Evolutionary conservation across 2,797 vertebrate species (phyloP).

Genomic region (Poecile montanus): DNA sequence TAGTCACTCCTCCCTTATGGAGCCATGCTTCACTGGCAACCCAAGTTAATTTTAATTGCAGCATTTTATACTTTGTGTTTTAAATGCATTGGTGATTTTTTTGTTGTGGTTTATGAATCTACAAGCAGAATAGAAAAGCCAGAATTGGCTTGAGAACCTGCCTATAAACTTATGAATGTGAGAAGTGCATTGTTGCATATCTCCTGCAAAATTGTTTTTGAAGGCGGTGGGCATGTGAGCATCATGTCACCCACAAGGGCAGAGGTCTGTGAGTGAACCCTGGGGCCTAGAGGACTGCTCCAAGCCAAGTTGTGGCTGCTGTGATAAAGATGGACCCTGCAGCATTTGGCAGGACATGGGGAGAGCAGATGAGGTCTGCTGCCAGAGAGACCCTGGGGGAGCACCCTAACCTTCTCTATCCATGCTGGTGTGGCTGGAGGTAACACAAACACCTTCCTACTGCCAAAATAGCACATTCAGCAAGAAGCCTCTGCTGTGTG

Average conservation of each 20-base stretch:
- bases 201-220: background rate
- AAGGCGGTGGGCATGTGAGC: rapidly evolving
- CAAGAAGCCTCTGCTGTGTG: background rate
- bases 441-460: background rate
- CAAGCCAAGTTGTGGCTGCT: background rate
- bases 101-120: background rate
- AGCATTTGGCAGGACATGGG: background rate
- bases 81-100: background rate
- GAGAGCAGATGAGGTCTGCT: background rate
- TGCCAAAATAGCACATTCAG: background rate
- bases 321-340: background rate
- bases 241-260: rapidly evolving
- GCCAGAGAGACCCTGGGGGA: background rate
- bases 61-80: background rate
- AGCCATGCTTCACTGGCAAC: background rate
- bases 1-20: background rate
- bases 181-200: background rate
- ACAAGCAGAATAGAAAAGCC: background rate
- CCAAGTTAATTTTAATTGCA: background rate
- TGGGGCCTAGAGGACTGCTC: background rate
- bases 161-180: background rate
- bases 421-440: background rate
- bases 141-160: background rate
- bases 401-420: background rate
- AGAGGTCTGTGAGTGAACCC: background rate